These are phyloP conservation scores for Diorhabda carinulata DNA, from an alignment of 1,140 invertebrate genomes.

Conservation along the genomic window DNA sequence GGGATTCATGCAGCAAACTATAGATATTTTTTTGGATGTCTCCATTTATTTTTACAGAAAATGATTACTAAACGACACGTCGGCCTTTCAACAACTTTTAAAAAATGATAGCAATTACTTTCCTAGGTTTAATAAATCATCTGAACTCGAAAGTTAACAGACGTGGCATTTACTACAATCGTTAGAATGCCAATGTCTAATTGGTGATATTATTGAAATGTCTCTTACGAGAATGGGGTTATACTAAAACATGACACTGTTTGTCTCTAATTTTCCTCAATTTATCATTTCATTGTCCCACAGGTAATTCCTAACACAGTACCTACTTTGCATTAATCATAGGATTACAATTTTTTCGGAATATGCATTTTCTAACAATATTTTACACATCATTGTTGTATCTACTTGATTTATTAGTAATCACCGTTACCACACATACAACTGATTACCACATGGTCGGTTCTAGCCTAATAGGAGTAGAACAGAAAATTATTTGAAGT, in stretches of 20 bases:
- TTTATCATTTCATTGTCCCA: background rate
- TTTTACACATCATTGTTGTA: slow-evolving; percentile 3
- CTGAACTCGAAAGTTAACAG: background rate
- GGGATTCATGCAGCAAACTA: too few species aligned
- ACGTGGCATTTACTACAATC: background rate
- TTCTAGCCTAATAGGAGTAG: too few species aligned
- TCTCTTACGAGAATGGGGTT: background rate
- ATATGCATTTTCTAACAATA: background rate
- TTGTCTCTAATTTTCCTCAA: background rate
- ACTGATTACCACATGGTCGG: background rate
- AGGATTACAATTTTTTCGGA: slow-evolving; percentile 1
- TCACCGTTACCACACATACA: background rate
- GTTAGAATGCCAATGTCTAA: background rate
- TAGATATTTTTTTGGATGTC: too few species aligned
- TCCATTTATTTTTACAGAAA: too few species aligned
- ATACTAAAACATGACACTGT: background rate
- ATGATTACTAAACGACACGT: background rate
- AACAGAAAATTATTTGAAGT: too few species aligned
- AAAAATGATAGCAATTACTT: background rate
- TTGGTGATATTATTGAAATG: slow-evolving; percentile 1
- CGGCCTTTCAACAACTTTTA: background rate
- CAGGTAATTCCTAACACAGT: background rate
- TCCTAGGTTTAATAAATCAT: background rate
- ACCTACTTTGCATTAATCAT: background rate
- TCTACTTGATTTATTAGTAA: slow-evolving; percentile 3